phyloP scores from a whole-genome alignment of 2,113 vertebrate genomes.

The Microcebus ravelobensis region DNA sequence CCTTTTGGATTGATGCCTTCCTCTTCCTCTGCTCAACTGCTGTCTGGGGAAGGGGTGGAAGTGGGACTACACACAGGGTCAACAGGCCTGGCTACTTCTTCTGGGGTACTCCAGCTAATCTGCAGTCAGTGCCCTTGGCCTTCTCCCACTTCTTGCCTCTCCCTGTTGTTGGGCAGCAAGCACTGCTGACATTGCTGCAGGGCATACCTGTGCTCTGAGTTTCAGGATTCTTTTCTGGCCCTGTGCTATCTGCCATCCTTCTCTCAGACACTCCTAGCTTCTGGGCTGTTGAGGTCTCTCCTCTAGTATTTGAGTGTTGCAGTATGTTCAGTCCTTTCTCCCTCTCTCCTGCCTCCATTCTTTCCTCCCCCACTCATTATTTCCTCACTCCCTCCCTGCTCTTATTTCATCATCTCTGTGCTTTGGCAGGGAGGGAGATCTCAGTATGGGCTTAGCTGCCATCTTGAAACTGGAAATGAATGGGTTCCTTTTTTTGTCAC shows the following conservation, averaged over 20 bases:
- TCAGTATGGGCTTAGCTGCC: not conserved
- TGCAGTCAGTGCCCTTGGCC: not conserved
- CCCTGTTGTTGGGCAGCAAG: rapidly evolving
- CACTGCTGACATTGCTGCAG: too few species aligned
- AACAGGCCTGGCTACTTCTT: not conserved
- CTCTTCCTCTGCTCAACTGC: not conserved
- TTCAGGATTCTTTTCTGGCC: not conserved
- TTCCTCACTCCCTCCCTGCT: rapidly evolving
- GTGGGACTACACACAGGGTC: not conserved
- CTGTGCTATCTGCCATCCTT: not conserved
- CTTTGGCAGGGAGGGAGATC: not conserved
- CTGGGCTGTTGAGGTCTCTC: not conserved
- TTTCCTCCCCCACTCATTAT: too few species aligned
- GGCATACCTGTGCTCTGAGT: not conserved
- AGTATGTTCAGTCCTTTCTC: not conserved
- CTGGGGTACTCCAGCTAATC: not conserved
- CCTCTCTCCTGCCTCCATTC: rapidly evolving
- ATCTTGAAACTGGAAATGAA: not conserved
- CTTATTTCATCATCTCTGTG: not conserved
- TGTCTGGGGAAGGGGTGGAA: not conserved
- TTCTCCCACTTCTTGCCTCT: not conserved
- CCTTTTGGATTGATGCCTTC: not conserved
- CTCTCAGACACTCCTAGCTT: not conserved
- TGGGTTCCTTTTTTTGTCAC: not conserved
- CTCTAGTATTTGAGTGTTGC: not conserved